Evolutionary conservation across 1,140 invertebrate genomes (phyloP).

Genomic region (Dendroctonus ponderosae): DNA sequence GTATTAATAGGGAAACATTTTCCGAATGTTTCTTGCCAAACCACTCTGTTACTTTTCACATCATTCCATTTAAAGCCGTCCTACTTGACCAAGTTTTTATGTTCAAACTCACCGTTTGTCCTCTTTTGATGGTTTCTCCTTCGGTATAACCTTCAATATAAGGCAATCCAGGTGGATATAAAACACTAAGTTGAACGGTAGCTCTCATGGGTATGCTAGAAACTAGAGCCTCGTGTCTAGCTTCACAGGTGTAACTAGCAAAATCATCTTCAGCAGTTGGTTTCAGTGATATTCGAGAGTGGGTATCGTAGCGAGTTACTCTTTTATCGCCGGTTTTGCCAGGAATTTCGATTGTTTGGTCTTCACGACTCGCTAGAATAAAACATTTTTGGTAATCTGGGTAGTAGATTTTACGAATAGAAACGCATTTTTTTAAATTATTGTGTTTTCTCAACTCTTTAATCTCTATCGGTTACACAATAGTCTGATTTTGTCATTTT

Average conservation of each 20-base stretch:
- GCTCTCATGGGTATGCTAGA: conserved; percentile 75
- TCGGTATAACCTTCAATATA: conserved; percentile 91
- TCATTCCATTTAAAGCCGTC: not conserved
- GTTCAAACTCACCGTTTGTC: conserved; percentile 61
- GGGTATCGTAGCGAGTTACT: conserved; percentile 54
- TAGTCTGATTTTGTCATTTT: no score
- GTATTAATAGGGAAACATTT: no score
- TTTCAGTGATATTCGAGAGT: conserved; percentile 65
- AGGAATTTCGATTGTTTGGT: conserved; percentile 55
- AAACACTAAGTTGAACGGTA: conserved; percentile 80
- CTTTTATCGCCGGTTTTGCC: conserved; percentile 45
- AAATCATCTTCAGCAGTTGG: conserved; percentile 86
- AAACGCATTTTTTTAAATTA: no score
- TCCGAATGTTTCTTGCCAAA: no score
- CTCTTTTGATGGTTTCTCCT: conserved; percentile 81
- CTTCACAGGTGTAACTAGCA: conserved; percentile 87
- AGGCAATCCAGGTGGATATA: conserved; percentile 88
- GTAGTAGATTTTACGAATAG: no score
- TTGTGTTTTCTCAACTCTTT: no score
- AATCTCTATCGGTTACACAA: no score
- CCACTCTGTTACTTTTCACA: no score
- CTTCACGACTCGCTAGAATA: conserved; percentile 57
- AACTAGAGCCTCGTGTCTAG: conserved; percentile 80
- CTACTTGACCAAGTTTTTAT: not conserved
- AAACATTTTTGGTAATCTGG: conserved; percentile 7